Base-by-base conservation (phyloP, 2,797 vertebrate species). In the Rachycentron canadum region DNA sequence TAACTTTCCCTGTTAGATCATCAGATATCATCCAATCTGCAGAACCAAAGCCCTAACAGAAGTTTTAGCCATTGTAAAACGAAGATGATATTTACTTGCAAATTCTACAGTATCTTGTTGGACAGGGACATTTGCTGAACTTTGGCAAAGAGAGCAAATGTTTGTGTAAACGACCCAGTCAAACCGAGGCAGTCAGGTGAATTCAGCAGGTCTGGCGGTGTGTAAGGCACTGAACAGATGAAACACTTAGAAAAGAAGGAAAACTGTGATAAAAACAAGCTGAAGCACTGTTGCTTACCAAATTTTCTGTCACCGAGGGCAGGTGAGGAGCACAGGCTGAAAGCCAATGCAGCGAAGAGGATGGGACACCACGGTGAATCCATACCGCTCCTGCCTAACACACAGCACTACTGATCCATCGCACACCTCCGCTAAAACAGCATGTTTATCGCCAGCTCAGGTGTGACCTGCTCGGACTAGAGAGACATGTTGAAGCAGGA, bases 231-330 rank as follows among this genome's bases (percentile, higher is more conserved):
- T 4, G 0, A 2, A 47, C 3, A 21, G 2, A 13, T 4, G 0
- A 38, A n/a, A 66, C 23, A 68, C 9, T 21, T 6, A 21, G 3
- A n/a, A 8, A 56, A 11, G 12, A 38, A 7, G 43, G 0, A 5
- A 17, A 23, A 19, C 13, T 28, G 21, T 2, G 0, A 26, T n/a
- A 9, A 47, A 26, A 57, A 4, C 50, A 47, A 21, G 21, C 9
- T 26, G 5, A 41, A 62, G 28, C 14, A n/a, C 17, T 28, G 4
- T 12, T 13, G 13, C 95, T 95, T 88, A 96, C 95, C 95, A 67
- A 93, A 95, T 95, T 84, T 95, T 23, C 85, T 82, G 84, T 94
- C 92, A 21, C 91, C 90, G 68, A 62, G 45, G 30, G 87, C 89
- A 83, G 88, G 78, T 81, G 85, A 69, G 76, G 73, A 84, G 86